Percentiles rank a stretch among this genome's conserved stretches.
Evolutionary conservation across 2,888 invertebrate genomes (phyloP).

Genomic region (Drosophila seclusa): DNA sequence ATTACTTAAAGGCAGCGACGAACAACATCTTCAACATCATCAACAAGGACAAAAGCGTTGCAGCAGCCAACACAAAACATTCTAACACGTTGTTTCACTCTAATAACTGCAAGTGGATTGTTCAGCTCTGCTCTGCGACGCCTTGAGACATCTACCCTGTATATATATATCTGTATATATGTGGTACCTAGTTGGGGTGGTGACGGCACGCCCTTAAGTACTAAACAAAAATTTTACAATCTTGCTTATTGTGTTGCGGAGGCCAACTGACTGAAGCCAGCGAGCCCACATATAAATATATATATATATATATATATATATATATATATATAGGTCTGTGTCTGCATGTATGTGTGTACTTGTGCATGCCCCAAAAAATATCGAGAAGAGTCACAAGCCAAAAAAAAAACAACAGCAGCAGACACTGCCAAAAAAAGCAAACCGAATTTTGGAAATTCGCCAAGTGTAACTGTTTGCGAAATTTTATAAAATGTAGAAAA

Average conservation of each 20-base stretch:
- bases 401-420: constrained; percentile 13
- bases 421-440: not conserved
- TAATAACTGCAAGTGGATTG: constrained; percentile 50
- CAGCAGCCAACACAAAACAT: constrained; percentile 13
- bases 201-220: constrained; percentile 35
- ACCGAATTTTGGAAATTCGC: not conserved
- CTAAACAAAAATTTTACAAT: constrained; percentile 57
- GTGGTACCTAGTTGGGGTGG: constrained; percentile 2
- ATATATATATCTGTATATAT: constrained; percentile 1
- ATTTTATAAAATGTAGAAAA: not conserved
- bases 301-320: not conserved
- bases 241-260: constrained; percentile 53
- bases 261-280: constrained; percentile 10
- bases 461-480: not conserved
- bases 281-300: constrained; percentile 25
- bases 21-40: constrained; percentile 26
- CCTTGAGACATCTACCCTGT: constrained; percentile 46
- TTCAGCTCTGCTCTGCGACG: constrained; percentile 28
- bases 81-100: constrained; percentile 39
- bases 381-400: constrained; percentile 21
- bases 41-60: constrained; percentile 16
- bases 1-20: constrained; percentile 34
- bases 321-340: not conserved
- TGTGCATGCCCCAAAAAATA: constrained; percentile 53
- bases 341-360: constrained; percentile 15